Evolutionary conservation across 2,888 invertebrate genomes (phyloP), one percentile per base, ranked within the genome.

Genomic region (Nomada fucata): DNA sequence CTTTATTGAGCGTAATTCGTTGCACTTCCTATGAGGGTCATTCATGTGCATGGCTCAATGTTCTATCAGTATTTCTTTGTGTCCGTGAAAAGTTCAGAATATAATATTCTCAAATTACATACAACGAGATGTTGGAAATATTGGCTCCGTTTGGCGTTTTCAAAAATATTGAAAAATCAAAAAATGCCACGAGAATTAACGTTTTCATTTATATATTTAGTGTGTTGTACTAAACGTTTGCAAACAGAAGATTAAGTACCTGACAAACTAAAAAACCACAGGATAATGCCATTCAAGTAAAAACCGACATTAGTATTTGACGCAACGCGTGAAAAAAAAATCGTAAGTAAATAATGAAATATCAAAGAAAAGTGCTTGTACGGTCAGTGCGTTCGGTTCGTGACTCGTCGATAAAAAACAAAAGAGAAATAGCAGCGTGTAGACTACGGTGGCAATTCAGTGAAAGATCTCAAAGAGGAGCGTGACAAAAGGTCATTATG

Each of bases 401-500:
- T 59, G 44, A 79, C 29, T 60, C 2, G 23, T 50, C 29, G 80
- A 63, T 52, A 15, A 13, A 47, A 47, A 2, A 20, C 11, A 4
- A 57, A 11, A 20, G 65, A 69, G 74, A 74, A 80, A 36, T 52
- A 44, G 47, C 29, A 77, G 13, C 26, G 42, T 23, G 11, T 23
- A 26, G n/a, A 20, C 15, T 55, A 65, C 50, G 23, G 26, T 68
- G 36, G 68, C 47, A 55, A 80, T 60, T 67, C 82, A 75, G 63
- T 53, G 60, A 69, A 77, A 29, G 60, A 79, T 84, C 79, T 84
- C 80, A 82, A 77, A 77, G 76, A 72, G 61, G 42, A 76, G 79
- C 84, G 78, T 83, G 84, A 89, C 79, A 79, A 87, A 84, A 87
- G 80, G 69, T 87, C 76, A 82, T 89, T 89, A 87, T 65, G 75